Percentiles rank a stretch among this genome's conserved stretches.
Conservation (phyloP, 2,888 invertebrate genomes). For the Gnatocerus cornutus region DNA sequence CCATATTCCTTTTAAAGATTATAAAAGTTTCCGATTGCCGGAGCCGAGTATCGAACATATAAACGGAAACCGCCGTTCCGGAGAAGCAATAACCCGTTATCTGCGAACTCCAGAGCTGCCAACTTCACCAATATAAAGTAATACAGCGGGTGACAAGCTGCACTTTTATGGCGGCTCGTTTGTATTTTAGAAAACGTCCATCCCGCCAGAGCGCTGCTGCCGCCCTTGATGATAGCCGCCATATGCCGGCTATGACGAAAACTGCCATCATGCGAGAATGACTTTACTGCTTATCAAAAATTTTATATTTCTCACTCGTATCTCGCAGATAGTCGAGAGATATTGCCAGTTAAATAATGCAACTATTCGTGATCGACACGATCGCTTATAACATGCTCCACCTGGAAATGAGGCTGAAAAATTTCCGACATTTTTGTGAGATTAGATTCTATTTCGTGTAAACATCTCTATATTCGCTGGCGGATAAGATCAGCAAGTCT, state of each 20-base stretch:
- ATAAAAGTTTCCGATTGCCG: conserved; percentile 60
- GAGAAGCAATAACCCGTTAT: conserved; percentile 62
- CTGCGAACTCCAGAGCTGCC: conserved; percentile 60
- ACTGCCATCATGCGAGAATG: conserved; percentile 29
- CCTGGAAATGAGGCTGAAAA: conserved; percentile 19
- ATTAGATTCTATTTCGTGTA: conserved; percentile 31
- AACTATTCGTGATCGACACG: conserved; percentile 22
- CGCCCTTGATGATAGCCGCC: conserved; percentile 37
- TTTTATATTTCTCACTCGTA: conserved; percentile 45
- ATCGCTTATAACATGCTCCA: conserved; percentile 20
- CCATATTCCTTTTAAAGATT: conserved; percentile 57
- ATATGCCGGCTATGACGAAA: conserved; percentile 43
- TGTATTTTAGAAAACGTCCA: conserved; percentile 48
- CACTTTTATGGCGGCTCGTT: conserved; percentile 59
- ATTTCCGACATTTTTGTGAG: conserved; percentile 9
- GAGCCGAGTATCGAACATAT: conserved; percentile 47
- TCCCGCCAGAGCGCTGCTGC: conserved; percentile 8
- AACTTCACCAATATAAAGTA: conserved; percentile 61
- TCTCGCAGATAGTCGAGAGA: conserved; percentile 36
- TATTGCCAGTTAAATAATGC: conserved; percentile 45
- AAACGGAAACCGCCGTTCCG: conserved; percentile 51
- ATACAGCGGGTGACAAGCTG: conserved; percentile 60
- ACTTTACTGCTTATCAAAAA: conserved; percentile 50
- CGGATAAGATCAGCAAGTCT: conserved; percentile 24
- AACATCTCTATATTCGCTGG: conserved; percentile 21